phyloP scores from a whole-genome alignment of 2,888 invertebrate genomes.

The Ferrisia virgata region DNA sequence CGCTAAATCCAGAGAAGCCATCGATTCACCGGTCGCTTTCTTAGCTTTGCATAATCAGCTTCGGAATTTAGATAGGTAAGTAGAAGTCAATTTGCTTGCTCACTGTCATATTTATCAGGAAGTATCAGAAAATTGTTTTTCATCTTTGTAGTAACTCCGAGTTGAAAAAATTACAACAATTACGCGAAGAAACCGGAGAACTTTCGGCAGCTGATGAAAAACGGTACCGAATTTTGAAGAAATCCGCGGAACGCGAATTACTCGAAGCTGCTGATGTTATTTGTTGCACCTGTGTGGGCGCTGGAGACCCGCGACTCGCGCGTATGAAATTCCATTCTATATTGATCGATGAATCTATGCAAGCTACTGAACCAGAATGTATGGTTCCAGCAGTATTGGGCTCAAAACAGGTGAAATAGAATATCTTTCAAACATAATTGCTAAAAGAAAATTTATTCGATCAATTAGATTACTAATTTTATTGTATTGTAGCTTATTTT shows the following conservation, averaged over 20 bases:
- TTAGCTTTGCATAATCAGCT: slow-evolving; percentile 96
- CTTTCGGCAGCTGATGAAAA: slow-evolving; percentile 93
- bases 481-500: slow-evolving; percentile 66
- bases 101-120: no score
- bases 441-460: neutral
- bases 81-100: no score
- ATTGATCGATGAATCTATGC: slow-evolving; percentile 95
- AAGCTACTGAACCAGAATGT: slow-evolving; percentile 95
- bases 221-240: slow-evolving; percentile 83
- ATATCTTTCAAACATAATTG: neutral
- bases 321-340: slow-evolving; percentile 93
- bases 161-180: slow-evolving; percentile 87
- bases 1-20: slow-evolving; percentile 96
- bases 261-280: slow-evolving; percentile 97
- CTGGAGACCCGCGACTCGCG: slow-evolving; percentile 91
- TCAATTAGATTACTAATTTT: neutral
- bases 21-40: slow-evolving; percentile 96
- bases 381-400: slow-evolving; percentile 99
- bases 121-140: neutral
- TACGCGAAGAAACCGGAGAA: slow-evolving; percentile 98
- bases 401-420: slow-evolving; percentile 71
- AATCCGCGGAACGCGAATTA: slow-evolving; percentile 84
- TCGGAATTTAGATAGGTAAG: slow-evolving; percentile 79
- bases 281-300: slow-evolving; percentile 98
- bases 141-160: slow-evolving; percentile 64